Evolutionary conservation across 1,140 invertebrate genomes (phyloP).

Genomic region (Lordiphosa mommai): DNA sequence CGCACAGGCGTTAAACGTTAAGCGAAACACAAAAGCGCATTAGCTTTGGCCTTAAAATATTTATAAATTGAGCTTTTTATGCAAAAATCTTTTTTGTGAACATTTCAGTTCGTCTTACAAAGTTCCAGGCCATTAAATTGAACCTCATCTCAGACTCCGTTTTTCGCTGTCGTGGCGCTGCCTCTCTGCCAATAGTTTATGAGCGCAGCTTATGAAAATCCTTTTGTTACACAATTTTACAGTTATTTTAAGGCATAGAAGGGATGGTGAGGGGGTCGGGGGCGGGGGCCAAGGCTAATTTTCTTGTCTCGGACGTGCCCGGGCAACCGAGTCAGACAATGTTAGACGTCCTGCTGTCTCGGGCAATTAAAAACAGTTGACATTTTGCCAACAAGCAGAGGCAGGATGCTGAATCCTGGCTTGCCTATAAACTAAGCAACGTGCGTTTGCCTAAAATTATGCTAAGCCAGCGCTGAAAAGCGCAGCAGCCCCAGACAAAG

Average conservation of each 20-base stretch:
- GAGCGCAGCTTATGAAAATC: conserved; percentile 71
- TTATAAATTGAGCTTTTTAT: conserved; percentile 45
- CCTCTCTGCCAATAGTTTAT: conserved; percentile 60
- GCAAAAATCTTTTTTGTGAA: conserved; percentile 22
- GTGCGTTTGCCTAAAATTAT: conserved; percentile 77
- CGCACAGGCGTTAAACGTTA: conserved; percentile 12
- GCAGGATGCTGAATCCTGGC: conserved; percentile 14
- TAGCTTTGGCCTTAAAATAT: conserved; percentile 53
- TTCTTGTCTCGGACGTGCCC: conserved; percentile 61
- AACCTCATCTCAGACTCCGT: conserved; percentile 14
- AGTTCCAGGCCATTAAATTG: conserved; percentile 65
- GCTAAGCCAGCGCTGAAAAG: conserved; percentile 66
- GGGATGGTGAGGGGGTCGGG: not conserved
- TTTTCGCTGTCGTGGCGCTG: not conserved
- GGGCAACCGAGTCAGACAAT: conserved; percentile 30
- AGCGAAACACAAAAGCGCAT: conserved; percentile 22
- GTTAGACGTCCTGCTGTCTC: conserved; percentile 26
- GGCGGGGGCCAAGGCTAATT: conserved; percentile 44
- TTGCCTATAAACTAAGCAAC: conserved; percentile 76
- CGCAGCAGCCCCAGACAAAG: conserved; percentile 48
- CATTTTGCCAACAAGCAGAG: conserved; percentile 60
- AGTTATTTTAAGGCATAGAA: conserved; percentile 58
- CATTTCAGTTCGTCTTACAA: conserved; percentile 21
- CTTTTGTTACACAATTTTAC: conserved; percentile 75
- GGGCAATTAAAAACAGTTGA: conserved; percentile 75